Evolutionary conservation across 1,140 invertebrate genomes (phyloP).

Genomic region (Phthorimaea operculella): DNA sequence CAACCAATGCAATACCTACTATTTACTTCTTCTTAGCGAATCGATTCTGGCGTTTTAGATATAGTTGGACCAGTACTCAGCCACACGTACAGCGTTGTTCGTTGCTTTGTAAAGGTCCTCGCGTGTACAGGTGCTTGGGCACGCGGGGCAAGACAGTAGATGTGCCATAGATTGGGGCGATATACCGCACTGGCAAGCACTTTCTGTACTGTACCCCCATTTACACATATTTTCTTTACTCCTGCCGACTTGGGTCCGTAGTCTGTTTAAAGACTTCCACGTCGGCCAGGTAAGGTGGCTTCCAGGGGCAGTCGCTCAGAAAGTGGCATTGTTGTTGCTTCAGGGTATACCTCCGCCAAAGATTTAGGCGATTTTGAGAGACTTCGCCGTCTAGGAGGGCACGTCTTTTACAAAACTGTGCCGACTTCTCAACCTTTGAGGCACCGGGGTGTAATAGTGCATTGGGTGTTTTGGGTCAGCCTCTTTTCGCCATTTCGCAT

Average conservation of each 20-base stretch:
- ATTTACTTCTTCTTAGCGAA: too few relatives aligned
- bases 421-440: background rate
- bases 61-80: too few relatives aligned
- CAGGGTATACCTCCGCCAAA: background rate
- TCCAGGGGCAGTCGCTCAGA: background rate
- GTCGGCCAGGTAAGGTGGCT: background rate
- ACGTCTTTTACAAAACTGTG: background rate
- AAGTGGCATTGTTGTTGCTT: background rate
- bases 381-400: background rate
- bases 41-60: too few relatives aligned
- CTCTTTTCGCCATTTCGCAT: background rate
- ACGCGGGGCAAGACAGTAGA: too few relatives aligned
- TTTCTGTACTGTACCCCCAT: background rate
- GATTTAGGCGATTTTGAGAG: background rate
- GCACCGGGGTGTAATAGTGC: background rate
- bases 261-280: background rate
- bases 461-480: background rate
- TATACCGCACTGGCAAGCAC: background rate
- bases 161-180: background rate
- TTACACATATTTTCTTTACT: background rate
- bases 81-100: too few relatives aligned
- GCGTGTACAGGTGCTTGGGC: too few relatives aligned
- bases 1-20: too few relatives aligned
- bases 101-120: too few relatives aligned
- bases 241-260: background rate